A percentile compares a stretch with the other conserved stretches of the same genome.
These are phyloP conservation scores for Morbakka virulenta DNA, from an alignment of 30 jellyfish, hydroid and myxozoan genomes.

Conservation along the genomic window DNA sequence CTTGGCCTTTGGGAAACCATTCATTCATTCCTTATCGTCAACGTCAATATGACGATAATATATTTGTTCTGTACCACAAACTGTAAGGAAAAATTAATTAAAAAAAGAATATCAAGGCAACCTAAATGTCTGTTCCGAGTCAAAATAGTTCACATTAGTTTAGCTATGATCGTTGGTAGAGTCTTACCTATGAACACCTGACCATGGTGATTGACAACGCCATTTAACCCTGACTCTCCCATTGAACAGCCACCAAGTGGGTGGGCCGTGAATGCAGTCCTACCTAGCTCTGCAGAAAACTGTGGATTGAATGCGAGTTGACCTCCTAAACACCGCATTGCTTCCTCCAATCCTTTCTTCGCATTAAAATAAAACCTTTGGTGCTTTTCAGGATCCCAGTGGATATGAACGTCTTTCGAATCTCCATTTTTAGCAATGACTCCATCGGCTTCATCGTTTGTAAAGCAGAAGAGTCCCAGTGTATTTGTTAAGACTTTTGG, in stretches of 20 bases:
- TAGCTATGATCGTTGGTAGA: no score
- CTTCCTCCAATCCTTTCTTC: conserved; percentile 84
- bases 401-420: conserved; percentile 62
- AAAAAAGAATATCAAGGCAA: no score
- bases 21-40: no score
- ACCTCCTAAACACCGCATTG: conserved; percentile 76
- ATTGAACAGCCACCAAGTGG: conserved; percentile 98
- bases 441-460: conserved; percentile 91
- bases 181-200: conserved; percentile 89
- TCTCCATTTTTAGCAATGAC: conserved; percentile 63
- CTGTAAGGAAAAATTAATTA: no score
- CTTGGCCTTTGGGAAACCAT: no score
- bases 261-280: conserved; percentile 69
- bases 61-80: no score
- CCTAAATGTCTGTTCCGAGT: no score
- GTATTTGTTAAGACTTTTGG: conserved; percentile 52
- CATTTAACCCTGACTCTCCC: conserved; percentile 95
- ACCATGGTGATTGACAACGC: conserved; percentile 95
- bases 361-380: conserved; percentile 85
- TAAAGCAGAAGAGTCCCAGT: conserved; percentile 90
- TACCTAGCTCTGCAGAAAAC: conserved; percentile 87
- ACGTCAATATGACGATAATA: no score
- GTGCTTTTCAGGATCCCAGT: conserved; percentile 87
- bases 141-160: no score
- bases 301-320: conserved; percentile 73